Percentiles rank a stretch among this genome's conserved stretches.
phyloP scores from a whole-genome alignment of 2,797 vertebrate genomes.

The Spinibarbus caldwelli region DNA sequence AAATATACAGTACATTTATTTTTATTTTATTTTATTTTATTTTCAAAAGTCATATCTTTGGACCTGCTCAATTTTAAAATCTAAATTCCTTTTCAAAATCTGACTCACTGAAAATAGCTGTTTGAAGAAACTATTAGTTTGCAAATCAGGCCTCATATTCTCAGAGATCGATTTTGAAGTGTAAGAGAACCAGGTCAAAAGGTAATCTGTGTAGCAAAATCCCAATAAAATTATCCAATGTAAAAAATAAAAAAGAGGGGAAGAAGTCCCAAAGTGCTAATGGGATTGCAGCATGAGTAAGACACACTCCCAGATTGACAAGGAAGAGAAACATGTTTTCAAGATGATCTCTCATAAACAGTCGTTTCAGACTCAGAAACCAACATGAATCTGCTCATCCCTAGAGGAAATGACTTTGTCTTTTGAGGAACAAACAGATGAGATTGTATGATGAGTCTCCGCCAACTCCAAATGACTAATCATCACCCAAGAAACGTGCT shows the following conservation, averaged over 20 bases:
- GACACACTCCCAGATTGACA: background rate
- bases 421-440: background rate
- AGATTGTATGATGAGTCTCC: background rate
- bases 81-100: no score
- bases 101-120: background rate
- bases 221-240: background rate
- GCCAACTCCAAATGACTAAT: conserved; percentile 40
- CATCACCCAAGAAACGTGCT: conserved; percentile 21
- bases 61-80: background rate
- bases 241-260: background rate
- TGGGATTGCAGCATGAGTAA: background rate
- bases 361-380: background rate
- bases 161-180: background rate
- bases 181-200: background rate
- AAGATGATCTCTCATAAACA: conserved; percentile 1
- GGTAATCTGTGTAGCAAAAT: background rate
- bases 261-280: background rate
- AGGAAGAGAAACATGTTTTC: background rate
- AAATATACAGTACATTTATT: no score
- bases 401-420: conserved; percentile 13
- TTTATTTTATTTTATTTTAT: background rate
- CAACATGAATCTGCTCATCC: background rate
- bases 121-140: background rate
- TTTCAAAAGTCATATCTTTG: background rate
- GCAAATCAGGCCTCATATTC: background rate